phyloP scores from a whole-genome alignment of 2,113 vertebrate genomes.

The Anoura caudifer region DNA sequence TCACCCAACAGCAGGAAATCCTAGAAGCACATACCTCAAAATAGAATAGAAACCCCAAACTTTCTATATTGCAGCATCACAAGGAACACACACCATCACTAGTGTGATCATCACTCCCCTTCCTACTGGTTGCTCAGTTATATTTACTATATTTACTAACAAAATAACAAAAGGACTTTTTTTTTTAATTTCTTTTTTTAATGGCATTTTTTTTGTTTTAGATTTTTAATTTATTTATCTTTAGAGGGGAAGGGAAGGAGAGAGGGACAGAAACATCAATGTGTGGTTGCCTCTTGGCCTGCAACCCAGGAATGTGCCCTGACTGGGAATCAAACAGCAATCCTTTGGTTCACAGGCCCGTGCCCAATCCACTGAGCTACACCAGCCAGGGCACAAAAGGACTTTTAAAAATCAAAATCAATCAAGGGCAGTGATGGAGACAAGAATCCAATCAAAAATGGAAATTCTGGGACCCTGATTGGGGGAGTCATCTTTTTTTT shows the following conservation, averaged over 20 bases:
- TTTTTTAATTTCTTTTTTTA: too few species aligned
- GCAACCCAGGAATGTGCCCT: too few species aligned
- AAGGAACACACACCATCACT: background rate
- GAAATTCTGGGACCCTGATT: background rate
- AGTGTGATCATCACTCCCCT: background rate
- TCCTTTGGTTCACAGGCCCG: too few species aligned
- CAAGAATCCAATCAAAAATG: background rate
- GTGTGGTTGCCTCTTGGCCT: too few species aligned
- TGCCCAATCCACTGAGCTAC: too few species aligned
- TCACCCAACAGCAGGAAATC: background rate
- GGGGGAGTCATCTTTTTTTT: background rate
- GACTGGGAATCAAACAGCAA: too few species aligned
- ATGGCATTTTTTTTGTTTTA: too few species aligned
- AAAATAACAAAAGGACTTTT: background rate
- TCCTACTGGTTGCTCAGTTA: background rate
- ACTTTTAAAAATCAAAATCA: background rate
- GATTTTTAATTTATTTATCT: too few species aligned
- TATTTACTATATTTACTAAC: background rate
- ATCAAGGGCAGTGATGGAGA: background rate
- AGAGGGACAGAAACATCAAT: too few species aligned
- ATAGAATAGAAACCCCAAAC: background rate
- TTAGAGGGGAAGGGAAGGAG: too few species aligned
- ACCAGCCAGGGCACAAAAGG: too few species aligned
- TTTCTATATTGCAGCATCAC: background rate
- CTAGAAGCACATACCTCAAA: background rate